phyloP scores from a whole-genome alignment of 2,113 vertebrate genomes.

The Austrofundulus limnaeus region DNA sequence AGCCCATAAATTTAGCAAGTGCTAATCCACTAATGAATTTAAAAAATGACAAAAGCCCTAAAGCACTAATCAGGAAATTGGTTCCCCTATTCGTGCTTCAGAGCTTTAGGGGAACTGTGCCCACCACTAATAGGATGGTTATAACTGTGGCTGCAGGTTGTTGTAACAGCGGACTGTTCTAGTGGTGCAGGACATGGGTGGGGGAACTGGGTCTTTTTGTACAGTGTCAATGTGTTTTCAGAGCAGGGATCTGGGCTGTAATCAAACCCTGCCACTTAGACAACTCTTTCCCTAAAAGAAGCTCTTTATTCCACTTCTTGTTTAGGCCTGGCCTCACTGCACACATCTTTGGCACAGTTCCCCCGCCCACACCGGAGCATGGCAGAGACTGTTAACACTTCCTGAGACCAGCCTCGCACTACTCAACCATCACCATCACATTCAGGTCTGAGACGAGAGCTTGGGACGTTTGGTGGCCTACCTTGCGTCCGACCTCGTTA shows the following conservation, averaged over 20 bases:
- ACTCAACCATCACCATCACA: constrained; percentile 12
- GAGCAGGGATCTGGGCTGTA: constrained; percentile 71
- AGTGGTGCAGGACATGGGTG: constrained; percentile 55
- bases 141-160: constrained; percentile 40
- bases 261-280: constrained; percentile 78
- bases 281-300: constrained; percentile 68
- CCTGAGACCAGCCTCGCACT: background rate
- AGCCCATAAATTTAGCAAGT: too few species aligned
- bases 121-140: constrained; percentile 40
- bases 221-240: constrained; percentile 65
- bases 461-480: constrained; percentile 55
- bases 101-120: too few species aligned
- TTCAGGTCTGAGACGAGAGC: background rate
- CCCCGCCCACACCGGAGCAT: constrained; percentile 24
- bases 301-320: constrained; percentile 68
- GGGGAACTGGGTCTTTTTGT: constrained; percentile 61
- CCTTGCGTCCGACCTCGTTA: constrained; percentile 96
- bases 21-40: too few species aligned
- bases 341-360: constrained; percentile 46
- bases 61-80: constrained; percentile 30
- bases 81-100: too few species aligned
- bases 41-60: constrained; percentile 27
- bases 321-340: constrained; percentile 48
- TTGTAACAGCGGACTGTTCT: constrained; percentile 57
- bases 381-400: constrained; percentile 16